Percentiles rank a stretch among this genome's conserved stretches.
Conservation (phyloP, 2,888 invertebrate genomes). For the Stenodera caucasica region DNA sequence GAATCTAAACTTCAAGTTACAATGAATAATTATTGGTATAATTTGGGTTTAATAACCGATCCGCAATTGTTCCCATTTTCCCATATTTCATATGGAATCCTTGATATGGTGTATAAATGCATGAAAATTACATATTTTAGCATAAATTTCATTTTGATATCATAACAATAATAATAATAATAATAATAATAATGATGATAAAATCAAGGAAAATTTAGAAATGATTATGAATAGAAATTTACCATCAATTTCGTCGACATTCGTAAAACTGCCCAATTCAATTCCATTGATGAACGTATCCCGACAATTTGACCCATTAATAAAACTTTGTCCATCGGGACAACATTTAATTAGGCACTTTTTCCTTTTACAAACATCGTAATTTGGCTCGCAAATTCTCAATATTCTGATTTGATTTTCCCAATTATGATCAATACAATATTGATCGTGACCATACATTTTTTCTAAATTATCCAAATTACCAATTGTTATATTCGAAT, state of each 20-base stretch:
- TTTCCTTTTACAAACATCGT: constrained; percentile 35
- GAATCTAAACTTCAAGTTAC: no score
- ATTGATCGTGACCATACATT: constrained; percentile 17
- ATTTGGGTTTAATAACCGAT: no score
- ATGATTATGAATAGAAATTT: constrained; percentile 27
- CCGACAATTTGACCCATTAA: constrained; percentile 39
- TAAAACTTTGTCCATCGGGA: constrained; percentile 59
- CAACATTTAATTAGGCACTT: constrained; percentile 61
- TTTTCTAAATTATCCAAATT: background rate
- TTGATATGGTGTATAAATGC: no score
- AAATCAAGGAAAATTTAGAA: no score
- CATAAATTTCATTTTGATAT: no score
- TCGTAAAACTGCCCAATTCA: constrained; percentile 32
- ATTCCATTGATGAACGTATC: constrained; percentile 42
- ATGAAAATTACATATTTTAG: no score
- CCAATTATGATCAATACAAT: constrained; percentile 36
- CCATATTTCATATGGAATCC: no score
- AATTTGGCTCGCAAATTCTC: constrained; percentile 38
- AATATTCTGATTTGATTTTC: constrained; percentile 29
- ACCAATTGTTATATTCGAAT: background rate
- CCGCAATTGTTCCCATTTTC: no score
- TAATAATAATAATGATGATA: no score
- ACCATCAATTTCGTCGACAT: constrained; percentile 39
- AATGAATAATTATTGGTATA: no score
- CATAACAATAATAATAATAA: background rate